Conservation (phyloP, 2,113 vertebrate genomes). For the Solenodon paradoxus region DNA sequence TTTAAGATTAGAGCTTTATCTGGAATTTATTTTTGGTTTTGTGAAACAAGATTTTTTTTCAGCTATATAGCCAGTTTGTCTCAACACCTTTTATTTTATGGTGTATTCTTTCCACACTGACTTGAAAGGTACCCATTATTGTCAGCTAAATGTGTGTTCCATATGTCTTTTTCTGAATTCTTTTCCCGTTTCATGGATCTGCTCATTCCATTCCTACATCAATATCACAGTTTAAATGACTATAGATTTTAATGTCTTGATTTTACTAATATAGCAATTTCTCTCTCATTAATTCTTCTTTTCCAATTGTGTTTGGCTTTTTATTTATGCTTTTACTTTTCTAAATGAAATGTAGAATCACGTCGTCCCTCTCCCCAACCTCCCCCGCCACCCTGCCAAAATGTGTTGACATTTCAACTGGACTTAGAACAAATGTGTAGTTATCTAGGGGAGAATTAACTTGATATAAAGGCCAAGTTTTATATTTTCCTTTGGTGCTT, state of each 20-base stretch:
- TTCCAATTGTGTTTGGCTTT: neutral
- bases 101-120: neutral
- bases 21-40: slow-evolving; percentile 12
- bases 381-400: neutral
- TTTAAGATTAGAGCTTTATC: neutral
- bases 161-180: neutral
- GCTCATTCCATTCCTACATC: neutral
- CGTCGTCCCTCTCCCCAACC: neutral
- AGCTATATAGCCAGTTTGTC: neutral
- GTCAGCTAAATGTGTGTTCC: neutral
- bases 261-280: neutral
- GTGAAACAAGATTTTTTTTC: neutral
- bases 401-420: neutral
- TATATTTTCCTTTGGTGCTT: neutral
- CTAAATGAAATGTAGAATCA: neutral
- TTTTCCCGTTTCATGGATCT: neutral
- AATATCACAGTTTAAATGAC: neutral
- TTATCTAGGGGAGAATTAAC: neutral
- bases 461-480: neutral
- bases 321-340: neutral
- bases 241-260: neutral
- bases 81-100: neutral
- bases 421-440: neutral
- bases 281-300: slow-evolving; percentile 4
- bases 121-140: neutral